Percentiles rank a stretch among this genome's conserved stretches.
These are phyloP conservation scores for Chelonus insularis DNA, from an alignment of 1,140 invertebrate species.

Conservation along the genomic window DNA sequence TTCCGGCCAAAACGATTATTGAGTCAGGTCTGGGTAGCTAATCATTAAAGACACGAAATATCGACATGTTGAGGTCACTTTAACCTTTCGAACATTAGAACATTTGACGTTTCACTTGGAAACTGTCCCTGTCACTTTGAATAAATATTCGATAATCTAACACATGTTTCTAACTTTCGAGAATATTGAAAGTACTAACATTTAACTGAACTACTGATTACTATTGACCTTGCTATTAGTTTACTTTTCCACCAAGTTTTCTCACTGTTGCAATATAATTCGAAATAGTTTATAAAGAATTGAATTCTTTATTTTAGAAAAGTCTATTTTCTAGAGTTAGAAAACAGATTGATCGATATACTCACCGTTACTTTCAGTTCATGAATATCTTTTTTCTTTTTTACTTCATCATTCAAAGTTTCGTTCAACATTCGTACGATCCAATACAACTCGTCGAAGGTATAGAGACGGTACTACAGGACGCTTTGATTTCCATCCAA, in stretches of 20 bases:
- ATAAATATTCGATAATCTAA: background rate
- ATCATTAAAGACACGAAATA: conserved; percentile 42
- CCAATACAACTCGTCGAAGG: conserved; percentile 7
- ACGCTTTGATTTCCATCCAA: conserved; percentile 18
- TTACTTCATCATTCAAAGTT: background rate
- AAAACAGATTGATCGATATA: background rate
- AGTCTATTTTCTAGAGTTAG: too few relatives aligned
- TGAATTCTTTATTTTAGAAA: too few relatives aligned
- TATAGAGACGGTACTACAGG: background rate
- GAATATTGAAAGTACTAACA: too few relatives aligned
- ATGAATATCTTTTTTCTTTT: conserved; percentile 7
- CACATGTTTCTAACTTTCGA: too few relatives aligned
- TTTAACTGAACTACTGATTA: too few relatives aligned
- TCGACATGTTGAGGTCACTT: conserved; percentile 32
- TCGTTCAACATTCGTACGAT: background rate
- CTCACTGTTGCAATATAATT: too few relatives aligned
- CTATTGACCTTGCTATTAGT: too few relatives aligned
- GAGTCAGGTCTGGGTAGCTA: conserved; percentile 15
- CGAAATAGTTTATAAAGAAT: too few relatives aligned
- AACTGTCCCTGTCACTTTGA: background rate
- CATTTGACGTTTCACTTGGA: background rate
- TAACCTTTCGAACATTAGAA: conserved; percentile 25
- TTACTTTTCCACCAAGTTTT: too few relatives aligned
- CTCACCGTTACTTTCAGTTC: conserved; percentile 7
- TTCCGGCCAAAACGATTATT: conserved; percentile 4